phyloP scores from a whole-genome alignment of 1,140 invertebrate species.

The Teleopsis dalmanni region DNA sequence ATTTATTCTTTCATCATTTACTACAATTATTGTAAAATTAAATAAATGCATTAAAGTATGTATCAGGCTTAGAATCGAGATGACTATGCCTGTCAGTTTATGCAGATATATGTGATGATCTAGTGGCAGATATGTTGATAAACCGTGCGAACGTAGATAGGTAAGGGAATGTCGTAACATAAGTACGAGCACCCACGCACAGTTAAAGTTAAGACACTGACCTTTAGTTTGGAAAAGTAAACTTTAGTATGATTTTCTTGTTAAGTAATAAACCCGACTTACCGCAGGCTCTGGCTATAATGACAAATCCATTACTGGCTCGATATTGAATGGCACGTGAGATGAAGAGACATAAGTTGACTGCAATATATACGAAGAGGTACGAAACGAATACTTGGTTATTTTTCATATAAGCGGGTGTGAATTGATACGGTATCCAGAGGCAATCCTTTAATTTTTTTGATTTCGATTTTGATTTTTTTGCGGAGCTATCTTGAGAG shows the following conservation, averaged over 20 bases:
- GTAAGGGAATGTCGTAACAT: conserved; percentile 84
- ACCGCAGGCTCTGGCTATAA: conserved; percentile 82
- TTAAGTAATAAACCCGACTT: conserved; percentile 44
- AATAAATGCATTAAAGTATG: conserved; percentile 81
- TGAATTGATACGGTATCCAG: conserved; percentile 65
- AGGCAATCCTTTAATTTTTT: no score
- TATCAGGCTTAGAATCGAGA: conserved; percentile 63
- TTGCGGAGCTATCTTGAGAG: conserved; percentile 16
- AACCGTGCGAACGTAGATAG: conserved; percentile 70
- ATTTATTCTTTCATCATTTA: conserved; percentile 53
- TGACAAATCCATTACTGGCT: conserved; percentile 62
- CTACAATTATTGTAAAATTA: conserved; percentile 59
- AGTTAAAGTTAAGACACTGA: conserved; percentile 89
- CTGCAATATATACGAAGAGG: conserved; percentile 58
- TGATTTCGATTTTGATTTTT: not conserved
- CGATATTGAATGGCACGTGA: conserved; percentile 67
- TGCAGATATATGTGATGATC: conserved; percentile 93
- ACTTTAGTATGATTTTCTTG: no score
- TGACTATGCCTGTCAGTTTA: conserved; percentile 77
- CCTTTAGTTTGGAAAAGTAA: no score
- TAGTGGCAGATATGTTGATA: conserved; percentile 68
- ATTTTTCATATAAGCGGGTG: conserved; percentile 76
- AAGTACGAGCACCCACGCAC: conserved; percentile 77
- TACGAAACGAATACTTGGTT: conserved; percentile 80
- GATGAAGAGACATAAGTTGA: conserved; percentile 71